Evolutionary conservation across 1,140 invertebrate species (phyloP).

Genomic region (Callitettix versicolor): DNA sequence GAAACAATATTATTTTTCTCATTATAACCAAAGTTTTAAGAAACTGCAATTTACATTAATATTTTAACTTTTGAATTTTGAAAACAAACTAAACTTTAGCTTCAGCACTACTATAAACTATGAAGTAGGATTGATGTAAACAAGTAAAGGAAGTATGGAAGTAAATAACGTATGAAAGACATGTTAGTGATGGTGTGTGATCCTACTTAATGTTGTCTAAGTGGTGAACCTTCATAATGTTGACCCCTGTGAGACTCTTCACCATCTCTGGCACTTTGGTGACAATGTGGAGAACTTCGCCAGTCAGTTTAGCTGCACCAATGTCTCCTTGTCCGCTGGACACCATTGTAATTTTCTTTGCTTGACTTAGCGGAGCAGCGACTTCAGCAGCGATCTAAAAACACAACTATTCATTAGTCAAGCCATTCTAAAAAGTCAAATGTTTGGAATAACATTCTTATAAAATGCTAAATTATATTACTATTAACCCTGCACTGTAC

Average conservation of each 20-base stretch:
- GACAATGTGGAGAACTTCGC: slow-evolving; percentile 87
- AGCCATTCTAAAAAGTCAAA: no score
- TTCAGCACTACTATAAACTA: no score
- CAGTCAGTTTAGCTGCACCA: slow-evolving; percentile 85
- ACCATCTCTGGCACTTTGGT: slow-evolving; percentile 82
- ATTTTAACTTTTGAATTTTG: no score
- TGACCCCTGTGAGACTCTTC: slow-evolving; percentile 82
- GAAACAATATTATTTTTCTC: not conserved
- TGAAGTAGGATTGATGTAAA: not conserved
- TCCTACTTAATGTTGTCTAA: slow-evolving; percentile 7
- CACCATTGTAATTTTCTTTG: slow-evolving; percentile 91
- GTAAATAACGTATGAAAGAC: not conserved
- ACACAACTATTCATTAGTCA: slow-evolving; percentile 12
- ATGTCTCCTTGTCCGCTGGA: slow-evolving; percentile 84
- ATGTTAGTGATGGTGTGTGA: not conserved
- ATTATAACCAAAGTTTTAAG: not conserved
- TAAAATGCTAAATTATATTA: no score
- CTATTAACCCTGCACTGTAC: no score
- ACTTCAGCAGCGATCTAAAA: slow-evolving; percentile 86
- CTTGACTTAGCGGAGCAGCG: slow-evolving; percentile 83
- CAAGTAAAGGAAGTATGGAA: not conserved
- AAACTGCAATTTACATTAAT: no score
- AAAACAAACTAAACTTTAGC: no score
- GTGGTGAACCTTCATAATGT: slow-evolving; percentile 63
- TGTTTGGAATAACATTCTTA: no score